Evolutionary conservation across 2,113 vertebrate genomes (phyloP).

Genomic region (Myotis brandtii): DNA sequence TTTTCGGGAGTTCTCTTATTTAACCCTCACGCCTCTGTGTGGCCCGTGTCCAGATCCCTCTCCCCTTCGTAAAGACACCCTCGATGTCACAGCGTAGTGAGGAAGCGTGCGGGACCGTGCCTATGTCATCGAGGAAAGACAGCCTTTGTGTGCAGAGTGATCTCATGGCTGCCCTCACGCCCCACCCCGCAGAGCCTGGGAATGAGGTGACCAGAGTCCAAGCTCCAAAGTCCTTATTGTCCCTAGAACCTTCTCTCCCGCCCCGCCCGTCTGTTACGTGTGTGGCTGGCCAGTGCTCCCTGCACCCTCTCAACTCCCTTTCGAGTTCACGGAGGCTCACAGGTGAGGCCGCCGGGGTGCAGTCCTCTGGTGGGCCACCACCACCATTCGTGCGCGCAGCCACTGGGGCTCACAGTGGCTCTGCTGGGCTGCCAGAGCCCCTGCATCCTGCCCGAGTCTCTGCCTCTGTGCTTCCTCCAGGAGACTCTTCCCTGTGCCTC

Average conservation of each 20-base stretch:
- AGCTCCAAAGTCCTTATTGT: background rate
- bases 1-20: fast-evolving
- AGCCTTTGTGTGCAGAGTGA: background rate
- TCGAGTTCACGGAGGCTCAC: background rate
- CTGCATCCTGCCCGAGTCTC: too few species aligned
- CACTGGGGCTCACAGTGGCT: fast-evolving
- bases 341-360: background rate
- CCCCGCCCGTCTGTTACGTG: background rate
- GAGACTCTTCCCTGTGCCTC: background rate
- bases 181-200: background rate
- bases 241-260: background rate
- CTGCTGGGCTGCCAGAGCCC: background rate
- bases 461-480: too few species aligned
- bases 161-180: background rate
- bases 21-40: fast-evolving
- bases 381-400: background rate
- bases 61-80: background rate
- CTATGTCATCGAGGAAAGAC: background rate
- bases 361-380: fast-evolving
- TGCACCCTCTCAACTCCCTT: too few species aligned
- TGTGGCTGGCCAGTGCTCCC: background rate
- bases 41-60: fast-evolving
- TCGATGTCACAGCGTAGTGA: fast-evolving
- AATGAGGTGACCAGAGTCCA: background rate
- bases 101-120: fast-evolving